Conservation (phyloP, 2,888 invertebrate genomes). For the Ariolimax columbianus region DNA sequence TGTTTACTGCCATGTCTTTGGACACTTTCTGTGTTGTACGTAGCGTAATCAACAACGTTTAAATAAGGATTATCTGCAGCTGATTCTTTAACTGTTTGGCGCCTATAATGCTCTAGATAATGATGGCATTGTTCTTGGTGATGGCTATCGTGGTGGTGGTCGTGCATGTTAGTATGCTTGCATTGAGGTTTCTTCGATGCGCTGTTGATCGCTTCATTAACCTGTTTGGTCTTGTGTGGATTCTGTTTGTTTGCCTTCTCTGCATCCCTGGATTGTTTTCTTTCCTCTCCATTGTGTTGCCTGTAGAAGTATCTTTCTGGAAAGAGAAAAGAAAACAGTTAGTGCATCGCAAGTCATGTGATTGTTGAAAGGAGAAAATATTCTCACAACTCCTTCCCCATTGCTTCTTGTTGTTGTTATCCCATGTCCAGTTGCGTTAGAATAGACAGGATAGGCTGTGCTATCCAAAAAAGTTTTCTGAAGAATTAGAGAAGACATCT, state of each 20-base stretch:
- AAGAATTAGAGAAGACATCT: too few relatives aligned
- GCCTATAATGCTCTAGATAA: background rate
- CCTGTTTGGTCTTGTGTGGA: background rate
- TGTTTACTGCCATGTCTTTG: background rate
- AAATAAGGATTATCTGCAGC: background rate
- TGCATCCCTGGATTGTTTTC: background rate
- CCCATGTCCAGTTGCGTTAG: too few relatives aligned
- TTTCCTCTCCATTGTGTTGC: background rate
- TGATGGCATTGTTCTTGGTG: constrained; percentile 30
- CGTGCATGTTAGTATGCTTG: background rate
- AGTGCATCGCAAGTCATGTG: background rate
- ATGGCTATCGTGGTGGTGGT: background rate
- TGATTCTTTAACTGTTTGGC: background rate
- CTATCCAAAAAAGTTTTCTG: too few relatives aligned
- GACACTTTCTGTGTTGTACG: too few relatives aligned
- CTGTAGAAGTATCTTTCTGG: constrained; percentile 5
- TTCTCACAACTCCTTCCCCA: too few relatives aligned
- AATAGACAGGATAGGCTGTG: too few relatives aligned
- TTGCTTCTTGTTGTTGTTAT: too few relatives aligned
- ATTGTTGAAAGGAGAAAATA: too few relatives aligned
- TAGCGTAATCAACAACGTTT: background rate
- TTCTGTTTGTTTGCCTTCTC: background rate
- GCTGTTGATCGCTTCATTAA: background rate
- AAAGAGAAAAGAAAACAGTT: background rate
- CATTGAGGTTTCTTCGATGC: background rate